These are phyloP conservation scores for Echinarachnius parma DNA, from an alignment of 53 echinoderm and acorn worm genomes.

Conservation along the genomic window DNA sequence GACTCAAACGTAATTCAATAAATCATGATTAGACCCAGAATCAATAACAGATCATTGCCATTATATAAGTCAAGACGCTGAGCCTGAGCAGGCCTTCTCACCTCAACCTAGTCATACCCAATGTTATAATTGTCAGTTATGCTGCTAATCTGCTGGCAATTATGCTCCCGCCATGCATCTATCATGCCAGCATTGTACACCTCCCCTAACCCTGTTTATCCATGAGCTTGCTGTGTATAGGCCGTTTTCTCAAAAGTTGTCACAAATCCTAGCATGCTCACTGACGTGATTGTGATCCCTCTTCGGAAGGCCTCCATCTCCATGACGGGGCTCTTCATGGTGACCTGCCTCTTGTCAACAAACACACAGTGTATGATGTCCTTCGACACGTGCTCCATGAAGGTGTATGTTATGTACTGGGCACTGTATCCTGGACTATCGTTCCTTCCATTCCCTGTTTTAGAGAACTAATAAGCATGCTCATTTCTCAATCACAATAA, in stretches of 20 bases:
- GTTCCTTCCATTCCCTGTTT: constrained; percentile 32
- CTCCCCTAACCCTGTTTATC: too few relatives aligned
- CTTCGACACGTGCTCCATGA: constrained; percentile 22
- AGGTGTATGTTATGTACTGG: constrained; percentile 45
- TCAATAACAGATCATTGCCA: not conserved
- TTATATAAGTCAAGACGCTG: not conserved
- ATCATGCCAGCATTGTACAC: too few relatives aligned
- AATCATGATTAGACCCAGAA: not conserved
- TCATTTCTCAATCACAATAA: too few relatives aligned
- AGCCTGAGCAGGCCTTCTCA: not conserved
- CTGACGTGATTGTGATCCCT: too few relatives aligned
- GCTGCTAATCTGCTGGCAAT: too few relatives aligned
- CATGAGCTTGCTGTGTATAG: too few relatives aligned
- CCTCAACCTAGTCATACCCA: too few relatives aligned
- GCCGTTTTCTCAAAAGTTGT: too few relatives aligned
- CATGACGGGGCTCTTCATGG: constrained; percentile 22
- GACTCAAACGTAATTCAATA: not conserved
- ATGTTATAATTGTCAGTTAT: too few relatives aligned
- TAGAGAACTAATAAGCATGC: too few relatives aligned
- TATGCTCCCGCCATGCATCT: too few relatives aligned
- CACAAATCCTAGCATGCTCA: too few relatives aligned
- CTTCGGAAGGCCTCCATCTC: constrained; percentile 11
- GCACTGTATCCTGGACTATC: constrained; percentile 47
- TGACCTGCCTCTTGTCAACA: constrained; percentile 14
- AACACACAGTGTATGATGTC: constrained; percentile 36